Conservation (phyloP, 1,140 invertebrate genomes). For the Drosophila subobscura region DNA sequence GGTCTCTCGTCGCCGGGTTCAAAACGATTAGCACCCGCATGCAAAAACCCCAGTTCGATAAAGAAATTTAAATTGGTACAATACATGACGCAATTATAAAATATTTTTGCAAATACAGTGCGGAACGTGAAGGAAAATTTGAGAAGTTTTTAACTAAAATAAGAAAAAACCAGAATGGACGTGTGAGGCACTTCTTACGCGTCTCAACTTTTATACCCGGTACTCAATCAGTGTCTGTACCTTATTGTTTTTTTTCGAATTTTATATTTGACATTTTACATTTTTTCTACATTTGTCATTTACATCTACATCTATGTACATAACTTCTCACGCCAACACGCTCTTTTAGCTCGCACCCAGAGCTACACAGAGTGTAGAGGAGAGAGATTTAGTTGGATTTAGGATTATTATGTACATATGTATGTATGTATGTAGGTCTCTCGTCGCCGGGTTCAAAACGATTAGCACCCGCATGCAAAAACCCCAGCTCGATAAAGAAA, state of each 20-base stretch:
- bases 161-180: no score
- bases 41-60: slow-evolving; percentile 32
- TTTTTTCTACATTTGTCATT: no score
- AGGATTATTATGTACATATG: slow-evolving; percentile 1
- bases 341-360: no score
- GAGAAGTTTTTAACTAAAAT: no score
- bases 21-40: slow-evolving; percentile 51
- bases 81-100: slow-evolving; percentile 26
- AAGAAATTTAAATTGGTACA: slow-evolving; percentile 50
- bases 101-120: slow-evolving; percentile 14
- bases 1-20: slow-evolving; percentile 32
- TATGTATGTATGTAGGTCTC: slow-evolving; percentile 9
- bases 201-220: no score
- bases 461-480: slow-evolving; percentile 47
- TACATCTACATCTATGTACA: no score
- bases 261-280: no score
- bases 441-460: slow-evolving; percentile 44
- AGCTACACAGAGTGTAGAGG: no score
- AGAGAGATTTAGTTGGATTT: slow-evolving; percentile 14
- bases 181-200: no score
- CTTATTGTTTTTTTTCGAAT: no score
- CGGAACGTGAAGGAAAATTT: background rate
- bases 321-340: no score
- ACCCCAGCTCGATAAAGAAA: slow-evolving; percentile 36
- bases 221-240: no score